A percentile compares a stretch with the other conserved stretches of the same genome.
These are phyloP conservation scores for Zaprionus lachaisei DNA, from an alignment of 1,140 invertebrate species.

Conservation along the genomic window DNA sequence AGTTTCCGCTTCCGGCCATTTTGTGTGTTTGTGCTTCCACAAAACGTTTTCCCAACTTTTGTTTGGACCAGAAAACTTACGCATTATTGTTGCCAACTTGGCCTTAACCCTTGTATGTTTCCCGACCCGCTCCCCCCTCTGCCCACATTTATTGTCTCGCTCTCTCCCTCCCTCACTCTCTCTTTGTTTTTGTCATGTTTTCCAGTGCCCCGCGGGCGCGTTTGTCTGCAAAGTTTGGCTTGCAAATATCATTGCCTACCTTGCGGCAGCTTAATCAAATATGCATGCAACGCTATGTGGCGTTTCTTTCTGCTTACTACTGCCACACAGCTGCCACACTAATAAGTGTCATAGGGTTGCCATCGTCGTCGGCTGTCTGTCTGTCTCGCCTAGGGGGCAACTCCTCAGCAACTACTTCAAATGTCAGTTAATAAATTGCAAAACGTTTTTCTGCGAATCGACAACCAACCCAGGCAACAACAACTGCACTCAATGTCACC, in stretches of 20 bases:
- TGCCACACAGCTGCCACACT: constrained; percentile 41
- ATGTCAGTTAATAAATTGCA: constrained; percentile 72
- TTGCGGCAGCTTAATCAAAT: constrained; percentile 64
- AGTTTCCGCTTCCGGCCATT: constrained; percentile 62
- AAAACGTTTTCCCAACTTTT: constrained; percentile 30
- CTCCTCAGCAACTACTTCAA: constrained; percentile 50
- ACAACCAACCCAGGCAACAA: constrained; percentile 39
- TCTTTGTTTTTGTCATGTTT: constrained; percentile 14
- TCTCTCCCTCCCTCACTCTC: not conserved
- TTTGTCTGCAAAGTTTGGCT: constrained; percentile 66
- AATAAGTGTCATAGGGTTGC: constrained; percentile 55
- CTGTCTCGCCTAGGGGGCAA: constrained; percentile 18
- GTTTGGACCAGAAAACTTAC: constrained; percentile 51
- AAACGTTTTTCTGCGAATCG: constrained; percentile 70
- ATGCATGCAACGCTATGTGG: constrained; percentile 46
- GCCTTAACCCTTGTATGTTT: constrained; percentile 46
- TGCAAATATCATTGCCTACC: constrained; percentile 67
- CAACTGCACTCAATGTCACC: constrained; percentile 68
- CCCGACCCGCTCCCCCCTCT: not conserved
- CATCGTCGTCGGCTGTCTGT: not conserved
- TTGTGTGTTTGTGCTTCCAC: constrained; percentile 40
- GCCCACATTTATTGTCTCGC: not conserved
- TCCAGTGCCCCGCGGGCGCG: constrained; percentile 35
- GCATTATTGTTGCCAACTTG: constrained; percentile 49
- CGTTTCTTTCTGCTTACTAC: constrained; percentile 31